These are phyloP conservation scores for Amiota minor DNA, from an alignment of 2,888 invertebrate genomes.

Conservation along the genomic window DNA sequence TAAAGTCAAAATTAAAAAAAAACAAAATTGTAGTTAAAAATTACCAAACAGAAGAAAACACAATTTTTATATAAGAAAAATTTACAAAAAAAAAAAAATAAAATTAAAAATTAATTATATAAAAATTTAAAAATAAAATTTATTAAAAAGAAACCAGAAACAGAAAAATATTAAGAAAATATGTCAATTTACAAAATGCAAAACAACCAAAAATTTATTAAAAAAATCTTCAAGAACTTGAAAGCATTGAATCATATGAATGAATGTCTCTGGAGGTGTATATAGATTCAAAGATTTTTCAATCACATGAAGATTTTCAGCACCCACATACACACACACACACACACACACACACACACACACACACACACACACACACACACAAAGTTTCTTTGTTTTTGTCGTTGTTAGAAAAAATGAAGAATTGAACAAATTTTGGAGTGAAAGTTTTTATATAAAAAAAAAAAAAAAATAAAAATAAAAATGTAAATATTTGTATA, in stretches of 20 bases:
- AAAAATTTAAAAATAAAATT: too few species aligned
- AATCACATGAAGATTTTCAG: too few species aligned
- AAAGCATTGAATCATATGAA: background rate
- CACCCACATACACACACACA: constrained; percentile 1
- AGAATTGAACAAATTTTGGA: constrained; percentile 26
- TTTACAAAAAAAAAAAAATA: background rate
- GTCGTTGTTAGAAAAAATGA: background rate
- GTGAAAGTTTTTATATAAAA: constrained; percentile 10
- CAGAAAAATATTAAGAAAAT: constrained; percentile 32
- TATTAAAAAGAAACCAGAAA: background rate
- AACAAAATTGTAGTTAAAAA: background rate
- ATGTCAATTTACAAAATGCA: constrained; percentile 42
- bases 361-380: background rate
- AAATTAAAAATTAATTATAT: too few species aligned
- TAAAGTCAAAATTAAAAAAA: constrained; percentile 14
- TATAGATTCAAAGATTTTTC: background rate
- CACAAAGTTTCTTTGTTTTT: too few species aligned
- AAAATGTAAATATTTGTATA: background rate
- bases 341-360: constrained; percentile 1
- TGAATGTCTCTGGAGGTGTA: background rate
- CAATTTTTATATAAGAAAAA: constrained; percentile 2
- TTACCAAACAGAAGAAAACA: constrained; percentile 14
- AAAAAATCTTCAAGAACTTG: constrained; percentile 8
- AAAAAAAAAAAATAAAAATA: background rate
- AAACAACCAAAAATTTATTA: constrained; percentile 17